Conservation (phyloP, 2,888 invertebrate species). For the Philopedon plagiatum region DNA sequence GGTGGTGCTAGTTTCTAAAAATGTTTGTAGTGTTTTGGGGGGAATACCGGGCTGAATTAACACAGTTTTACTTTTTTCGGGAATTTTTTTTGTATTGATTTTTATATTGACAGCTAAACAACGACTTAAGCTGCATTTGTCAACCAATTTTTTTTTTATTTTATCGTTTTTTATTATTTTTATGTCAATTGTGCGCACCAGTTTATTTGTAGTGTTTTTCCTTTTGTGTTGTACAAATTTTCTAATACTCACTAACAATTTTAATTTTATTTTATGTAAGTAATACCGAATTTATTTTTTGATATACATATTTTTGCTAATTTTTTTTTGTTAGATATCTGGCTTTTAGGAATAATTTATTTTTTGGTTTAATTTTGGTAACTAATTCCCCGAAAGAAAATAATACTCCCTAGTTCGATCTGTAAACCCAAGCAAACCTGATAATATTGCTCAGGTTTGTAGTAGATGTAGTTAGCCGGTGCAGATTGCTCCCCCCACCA, state of each 20-base stretch:
- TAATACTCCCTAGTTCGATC: too few relatives aligned
- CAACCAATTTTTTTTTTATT: too few relatives aligned
- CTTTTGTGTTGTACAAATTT: slow-evolving; percentile 24
- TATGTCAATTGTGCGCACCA: slow-evolving; percentile 30
- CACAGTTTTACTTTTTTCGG: too few relatives aligned
- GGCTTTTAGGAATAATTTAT: slow-evolving; percentile 11
- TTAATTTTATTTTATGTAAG: slow-evolving; percentile 25
- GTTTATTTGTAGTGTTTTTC: slow-evolving; percentile 21
- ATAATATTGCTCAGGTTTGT: too few relatives aligned
- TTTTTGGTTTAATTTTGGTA: slow-evolving; percentile 20
- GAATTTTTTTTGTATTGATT: too few relatives aligned
- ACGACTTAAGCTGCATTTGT: neutral
- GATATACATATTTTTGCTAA: slow-evolving; percentile 15
- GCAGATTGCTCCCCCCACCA: too few relatives aligned
- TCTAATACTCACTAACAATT: slow-evolving; percentile 40
- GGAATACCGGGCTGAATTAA: too few relatives aligned
- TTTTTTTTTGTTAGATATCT: slow-evolving; percentile 36
- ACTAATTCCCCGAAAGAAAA: too few relatives aligned
- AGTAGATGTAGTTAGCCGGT: too few relatives aligned
- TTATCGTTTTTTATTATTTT: neutral
- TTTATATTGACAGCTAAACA: too few relatives aligned
- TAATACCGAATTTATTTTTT: slow-evolving; percentile 25
- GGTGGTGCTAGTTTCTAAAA: slow-evolving; percentile 39
- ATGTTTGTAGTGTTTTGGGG: neutral
- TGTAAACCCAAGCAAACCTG: too few relatives aligned